Evolutionary conservation across 2,113 vertebrate species (phyloP), one percentile per base, ranked within the genome.

Genomic region (Calidris pygmaea): DNA sequence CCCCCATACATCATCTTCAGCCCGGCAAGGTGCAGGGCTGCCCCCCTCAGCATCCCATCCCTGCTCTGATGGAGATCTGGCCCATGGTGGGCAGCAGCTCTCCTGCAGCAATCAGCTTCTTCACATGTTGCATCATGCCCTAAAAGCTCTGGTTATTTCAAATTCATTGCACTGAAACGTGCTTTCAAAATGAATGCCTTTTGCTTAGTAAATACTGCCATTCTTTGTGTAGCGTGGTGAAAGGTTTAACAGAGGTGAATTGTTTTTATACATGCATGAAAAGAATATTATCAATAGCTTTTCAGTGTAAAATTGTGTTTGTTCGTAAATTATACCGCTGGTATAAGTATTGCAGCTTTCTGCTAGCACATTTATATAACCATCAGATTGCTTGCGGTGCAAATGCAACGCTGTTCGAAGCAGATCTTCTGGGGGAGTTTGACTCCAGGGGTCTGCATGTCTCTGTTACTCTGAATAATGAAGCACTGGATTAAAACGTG

Each of bases 381-480:
- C 29, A 23, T 85, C 56, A 63, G 62, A 81, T 72, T 52, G n/a
- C 89, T 55, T 71, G 62, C 56, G 62, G 41, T 75, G 78, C 66
- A 68, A 88, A 75, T 65, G 68, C 53, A 75, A 63, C 72, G 62
- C 90, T 92, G 22, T 68, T 93, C 67, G 75, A 39, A 92, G 83
- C 66, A 91, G 83, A 65, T 93, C 89, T 89, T 90, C 75, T 84
- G 85, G 63, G 59, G 72, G 78, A 74, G 72, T 95, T 91, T 32
- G 63, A 59, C 85, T 86, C 78, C 27, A 43, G 82, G 72, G 65
- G 37, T 93, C 90, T 47, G 75, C 47, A 6, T 17, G 71, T 88
- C 92, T 90, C 0, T 48, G 45, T 79, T 67, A 67, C 67, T 41
- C 90, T 71, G 85, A 93, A n/a, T 71, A 83, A 83, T 48, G 70